These are phyloP conservation scores for Siniperca obscura DNA, from an alignment of 2,797 vertebrate species.

Conservation along the genomic window DNA sequence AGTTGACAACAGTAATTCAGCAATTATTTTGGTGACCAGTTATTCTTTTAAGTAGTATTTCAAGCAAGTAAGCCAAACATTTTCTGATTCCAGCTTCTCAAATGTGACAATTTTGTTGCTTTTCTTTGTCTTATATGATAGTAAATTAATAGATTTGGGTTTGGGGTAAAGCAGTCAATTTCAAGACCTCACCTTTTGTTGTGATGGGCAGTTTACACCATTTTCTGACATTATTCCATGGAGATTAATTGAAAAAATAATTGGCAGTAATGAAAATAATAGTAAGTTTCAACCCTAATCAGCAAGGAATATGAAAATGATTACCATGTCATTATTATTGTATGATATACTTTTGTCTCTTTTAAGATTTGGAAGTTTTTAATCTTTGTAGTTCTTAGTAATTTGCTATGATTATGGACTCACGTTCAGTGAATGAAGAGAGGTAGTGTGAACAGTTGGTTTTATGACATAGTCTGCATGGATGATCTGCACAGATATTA, in stretches of 20 bases:
- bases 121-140: neutral
- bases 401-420: neutral
- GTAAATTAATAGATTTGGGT: neutral
- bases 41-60: neutral
- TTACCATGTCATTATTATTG: neutral
- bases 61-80: neutral
- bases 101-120: neutral
- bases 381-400: neutral
- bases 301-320: neutral
- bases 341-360: neutral
- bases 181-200: neutral
- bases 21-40: neutral
- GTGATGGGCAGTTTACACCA: neutral
- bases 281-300: neutral
- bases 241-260: neutral
- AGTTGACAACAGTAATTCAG: rapidly evolving
- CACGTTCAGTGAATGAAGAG: conserved; percentile 4
- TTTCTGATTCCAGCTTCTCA: neutral
- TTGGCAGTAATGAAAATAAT: neutral
- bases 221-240: neutral
- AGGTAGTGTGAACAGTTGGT: conserved; percentile 38
- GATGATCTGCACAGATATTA: conserved; percentile 25
- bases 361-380: neutral
- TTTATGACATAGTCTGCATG: conserved; percentile 30
- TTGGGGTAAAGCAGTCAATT: neutral